phyloP scores from a whole-genome alignment of 92 coral and sea anemone genomes.

The Zoanthus sansibaricus region DNA sequence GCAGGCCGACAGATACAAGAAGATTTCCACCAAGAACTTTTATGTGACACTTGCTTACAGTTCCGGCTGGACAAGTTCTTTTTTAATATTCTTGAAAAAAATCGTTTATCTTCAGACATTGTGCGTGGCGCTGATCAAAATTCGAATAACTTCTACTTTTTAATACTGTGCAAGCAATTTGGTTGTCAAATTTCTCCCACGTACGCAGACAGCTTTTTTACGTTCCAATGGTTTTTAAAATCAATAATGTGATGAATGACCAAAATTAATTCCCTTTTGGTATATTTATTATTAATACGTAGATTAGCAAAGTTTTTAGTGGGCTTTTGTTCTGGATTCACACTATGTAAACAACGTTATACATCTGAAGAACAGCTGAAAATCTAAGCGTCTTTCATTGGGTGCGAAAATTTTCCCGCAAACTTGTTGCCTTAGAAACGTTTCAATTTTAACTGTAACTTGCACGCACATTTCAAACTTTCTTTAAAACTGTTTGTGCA shows the following conservation, averaged over 20 bases:
- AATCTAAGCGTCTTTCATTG: neutral
- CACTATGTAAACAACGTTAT: neutral
- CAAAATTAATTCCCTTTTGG: neutral
- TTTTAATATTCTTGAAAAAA: neutral
- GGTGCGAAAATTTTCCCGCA: neutral
- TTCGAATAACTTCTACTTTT: neutral
- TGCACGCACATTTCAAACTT: too few relatives aligned
- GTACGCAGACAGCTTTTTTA: neutral
- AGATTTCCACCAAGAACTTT: constrained; percentile 31
- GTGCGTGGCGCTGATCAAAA: neutral
- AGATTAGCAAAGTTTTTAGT: neutral
- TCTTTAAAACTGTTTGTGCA: too few relatives aligned
- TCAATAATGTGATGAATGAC: neutral
- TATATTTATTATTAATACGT: constrained; percentile 16
- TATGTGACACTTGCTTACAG: constrained; percentile 30
- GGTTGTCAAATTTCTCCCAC: neutral
- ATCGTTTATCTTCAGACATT: constrained; percentile 13
- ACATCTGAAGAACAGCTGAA: constrained; percentile 11
- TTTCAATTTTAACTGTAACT: neutral
- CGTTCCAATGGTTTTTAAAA: neutral
- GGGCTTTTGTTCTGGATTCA: constrained; percentile 4
- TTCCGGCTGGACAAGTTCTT: constrained; percentile 12
- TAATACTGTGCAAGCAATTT: neutral
- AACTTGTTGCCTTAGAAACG: neutral
- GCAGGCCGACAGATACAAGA: constrained; percentile 15